Conservation (phyloP, 2,113 vertebrate genomes). For the Lasiurus borealis region DNA sequence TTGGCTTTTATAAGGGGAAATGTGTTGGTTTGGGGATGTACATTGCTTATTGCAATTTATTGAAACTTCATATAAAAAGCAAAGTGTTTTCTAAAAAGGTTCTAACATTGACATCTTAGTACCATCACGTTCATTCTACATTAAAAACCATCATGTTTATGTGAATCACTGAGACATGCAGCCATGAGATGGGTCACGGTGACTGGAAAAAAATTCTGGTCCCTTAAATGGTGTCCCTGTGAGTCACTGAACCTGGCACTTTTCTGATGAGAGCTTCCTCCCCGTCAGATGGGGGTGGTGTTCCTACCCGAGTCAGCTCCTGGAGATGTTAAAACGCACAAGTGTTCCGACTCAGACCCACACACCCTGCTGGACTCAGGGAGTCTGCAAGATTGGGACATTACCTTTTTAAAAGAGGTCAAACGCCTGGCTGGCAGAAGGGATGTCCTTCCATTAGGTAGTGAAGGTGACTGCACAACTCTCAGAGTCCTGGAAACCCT, state of each 20-base stretch:
- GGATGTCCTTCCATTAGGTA: accelerated
- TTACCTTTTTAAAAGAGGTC: accelerated
- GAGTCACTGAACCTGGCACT: accelerated
- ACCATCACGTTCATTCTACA: no score
- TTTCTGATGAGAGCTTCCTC: accelerated
- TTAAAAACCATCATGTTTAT: background rate
- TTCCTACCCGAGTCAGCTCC: background rate
- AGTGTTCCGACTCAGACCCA: accelerated
- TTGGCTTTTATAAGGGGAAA: slow-evolving; percentile 69
- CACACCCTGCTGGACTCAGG: accelerated
- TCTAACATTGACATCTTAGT: background rate
- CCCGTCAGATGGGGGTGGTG: accelerated
- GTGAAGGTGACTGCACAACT: accelerated
- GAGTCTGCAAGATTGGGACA: background rate
- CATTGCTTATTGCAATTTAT: background rate
- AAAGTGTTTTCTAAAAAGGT: background rate
- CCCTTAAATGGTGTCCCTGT: accelerated
- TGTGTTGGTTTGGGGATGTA: slow-evolving; percentile 50
- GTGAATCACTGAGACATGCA: background rate
- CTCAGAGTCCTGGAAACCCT: background rate
- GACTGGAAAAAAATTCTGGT: background rate
- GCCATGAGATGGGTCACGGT: accelerated
- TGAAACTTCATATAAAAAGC: slow-evolving; percentile 24
- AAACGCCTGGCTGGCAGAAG: accelerated
- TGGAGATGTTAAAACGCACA: accelerated